Evolutionary conservation across 2,113 vertebrate species (phyloP).

Genomic region (Cepphus grylle): DNA sequence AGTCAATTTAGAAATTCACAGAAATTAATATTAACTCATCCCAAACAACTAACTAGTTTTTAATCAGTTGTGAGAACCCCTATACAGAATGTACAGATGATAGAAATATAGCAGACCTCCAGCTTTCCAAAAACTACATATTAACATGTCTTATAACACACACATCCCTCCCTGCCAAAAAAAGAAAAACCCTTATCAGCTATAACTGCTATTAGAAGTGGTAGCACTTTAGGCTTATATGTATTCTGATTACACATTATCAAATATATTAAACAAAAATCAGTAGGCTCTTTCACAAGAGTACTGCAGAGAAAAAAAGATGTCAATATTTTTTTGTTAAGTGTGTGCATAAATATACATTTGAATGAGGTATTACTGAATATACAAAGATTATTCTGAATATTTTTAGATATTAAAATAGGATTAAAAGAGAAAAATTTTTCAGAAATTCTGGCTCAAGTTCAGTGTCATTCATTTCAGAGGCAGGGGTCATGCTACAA

Average conservation of each 20-base stretch:
- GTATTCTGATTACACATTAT: background rate
- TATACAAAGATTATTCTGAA: background rate
- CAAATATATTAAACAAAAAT: background rate
- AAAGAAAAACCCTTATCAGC: background rate
- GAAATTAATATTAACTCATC: background rate
- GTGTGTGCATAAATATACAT: background rate
- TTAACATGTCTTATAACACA: background rate
- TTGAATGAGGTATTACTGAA: background rate
- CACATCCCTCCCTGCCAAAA: background rate
- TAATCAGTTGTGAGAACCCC: background rate
- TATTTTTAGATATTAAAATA: background rate
- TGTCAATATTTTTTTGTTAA: background rate
- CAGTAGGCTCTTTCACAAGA: background rate
- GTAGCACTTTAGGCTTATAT: background rate
- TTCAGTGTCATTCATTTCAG: background rate
- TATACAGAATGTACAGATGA: rapidly evolving
- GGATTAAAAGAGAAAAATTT: background rate
- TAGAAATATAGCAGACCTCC: background rate
- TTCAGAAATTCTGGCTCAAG: background rate
- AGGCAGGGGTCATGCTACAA: background rate
- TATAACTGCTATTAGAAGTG: background rate
- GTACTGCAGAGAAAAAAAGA: background rate
- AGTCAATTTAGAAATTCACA: background rate
- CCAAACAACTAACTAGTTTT: background rate
- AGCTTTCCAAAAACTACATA: background rate